Base-by-base conservation (phyloP, 2,888 invertebrate genomes). In the Dasypogon diadema region DNA sequence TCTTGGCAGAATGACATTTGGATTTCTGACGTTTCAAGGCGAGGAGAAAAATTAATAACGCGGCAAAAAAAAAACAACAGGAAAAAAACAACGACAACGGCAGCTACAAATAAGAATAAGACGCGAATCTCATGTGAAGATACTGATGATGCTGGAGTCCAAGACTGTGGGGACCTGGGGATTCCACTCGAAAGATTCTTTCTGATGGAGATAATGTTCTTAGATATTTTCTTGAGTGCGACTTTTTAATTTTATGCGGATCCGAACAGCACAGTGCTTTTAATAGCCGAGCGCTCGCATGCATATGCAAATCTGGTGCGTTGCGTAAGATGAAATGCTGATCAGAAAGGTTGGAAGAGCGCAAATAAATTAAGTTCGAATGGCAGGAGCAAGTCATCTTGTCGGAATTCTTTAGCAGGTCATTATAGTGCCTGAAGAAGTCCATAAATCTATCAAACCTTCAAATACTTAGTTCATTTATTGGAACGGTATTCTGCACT, bases 21-120 rank as follows among this genome's bases (percentile, higher is more conserved):
- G 46, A 65, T 75, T 75, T 75, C 75, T 75, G 75, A 75, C 75
- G 37, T 75, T 75, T 75, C 75, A 75, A 75, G 75, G 75, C 63
- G 56, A 75, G 18, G 22, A 68, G 63, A 65, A 75, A 63, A 65
- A 75, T 75, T 60, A 75, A 54, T 54, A 63, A 74, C 37, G 24
- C 48, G 46, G 12, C n/a, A 2, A 22, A 55, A 30, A 58, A 58
- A 34, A 4, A 58, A 18, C 3, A 12, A 12, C 8, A 42, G n/a
- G 30, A 68, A 22, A 24, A 70, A 68, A 48, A 42, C 22, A 24
- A 10, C 37, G 37, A 34, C 34, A n/a, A 26, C 60, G 21, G 18
- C 37, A 18, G 37, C 21, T 12, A 1, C 16, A 18, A 37, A 21
- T 60, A 60, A 37, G 12, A 37, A 21, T 37, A 55, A n/a, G 2